These are phyloP conservation scores for Leptoteleia sp. DNA, from an alignment of 1,140 invertebrate genomes.

Conservation along the genomic window DNA sequence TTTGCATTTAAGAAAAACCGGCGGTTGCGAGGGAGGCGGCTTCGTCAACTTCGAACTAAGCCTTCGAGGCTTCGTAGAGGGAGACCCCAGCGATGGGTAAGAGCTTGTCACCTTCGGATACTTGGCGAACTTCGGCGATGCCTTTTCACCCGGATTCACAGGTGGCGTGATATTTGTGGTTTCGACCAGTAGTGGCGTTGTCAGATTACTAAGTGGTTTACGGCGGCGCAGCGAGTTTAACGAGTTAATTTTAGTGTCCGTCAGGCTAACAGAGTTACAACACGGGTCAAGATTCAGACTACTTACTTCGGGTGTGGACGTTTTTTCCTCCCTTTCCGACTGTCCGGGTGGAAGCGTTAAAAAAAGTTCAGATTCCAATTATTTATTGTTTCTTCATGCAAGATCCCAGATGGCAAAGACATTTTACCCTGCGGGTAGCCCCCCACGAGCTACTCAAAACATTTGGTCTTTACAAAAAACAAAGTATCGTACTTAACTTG, in stretches of 20 bases:
- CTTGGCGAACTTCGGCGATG: conserved; percentile 67
- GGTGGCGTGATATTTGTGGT: conserved; percentile 7
- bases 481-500: too few species aligned
- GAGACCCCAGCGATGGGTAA: conserved; percentile 65
- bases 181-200: conserved; percentile 22
- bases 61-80: conserved; percentile 61
- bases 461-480: too few species aligned
- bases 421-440: too few species aligned
- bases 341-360: conserved; percentile 76
- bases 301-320: conserved; percentile 82
- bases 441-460: too few species aligned
- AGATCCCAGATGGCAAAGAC: conserved; percentile 20
- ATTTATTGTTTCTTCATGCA: conserved; percentile 30
- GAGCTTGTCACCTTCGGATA: conserved; percentile 71
- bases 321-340: conserved; percentile 81
- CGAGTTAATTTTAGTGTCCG: conserved; percentile 24
- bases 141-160: conserved; percentile 6
- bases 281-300: conserved; percentile 70
- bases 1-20: conserved; percentile 75
- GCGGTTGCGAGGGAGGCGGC: conserved; percentile 69
- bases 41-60: conserved; percentile 59
- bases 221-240: conserved; percentile 75
- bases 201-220: conserved; percentile 61
- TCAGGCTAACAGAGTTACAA: conserved; percentile 64
- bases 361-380: conserved; percentile 71